Percentiles rank a stretch among this genome's conserved stretches.
Evolutionary conservation across 2,113 vertebrate genomes (phyloP).

Genomic region (Amblyornis subalaris): DNA sequence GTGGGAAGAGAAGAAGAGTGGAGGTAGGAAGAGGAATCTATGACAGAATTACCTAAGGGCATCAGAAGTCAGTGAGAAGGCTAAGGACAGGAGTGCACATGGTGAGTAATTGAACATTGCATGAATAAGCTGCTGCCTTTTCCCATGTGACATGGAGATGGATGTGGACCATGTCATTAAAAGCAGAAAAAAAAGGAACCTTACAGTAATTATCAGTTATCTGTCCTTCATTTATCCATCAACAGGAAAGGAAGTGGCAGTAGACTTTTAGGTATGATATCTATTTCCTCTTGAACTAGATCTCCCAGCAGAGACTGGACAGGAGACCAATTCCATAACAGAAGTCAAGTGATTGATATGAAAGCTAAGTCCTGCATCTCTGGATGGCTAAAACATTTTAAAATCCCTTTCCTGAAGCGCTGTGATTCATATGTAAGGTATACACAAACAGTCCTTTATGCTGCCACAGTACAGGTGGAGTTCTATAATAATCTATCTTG

Average conservation of each 20-base stretch:
- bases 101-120: not conserved
- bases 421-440: not conserved
- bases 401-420: not conserved
- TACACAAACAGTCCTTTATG: not conserved
- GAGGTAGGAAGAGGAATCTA: not conserved
- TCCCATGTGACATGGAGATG: not conserved
- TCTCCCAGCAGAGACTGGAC: not conserved
- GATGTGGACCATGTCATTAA: not conserved
- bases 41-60: not conserved
- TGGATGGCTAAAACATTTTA: not conserved
- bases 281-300: not conserved
- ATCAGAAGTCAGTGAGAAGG: not conserved
- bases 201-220: not conserved
- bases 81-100: not conserved
- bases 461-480: not conserved
- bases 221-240: not conserved
- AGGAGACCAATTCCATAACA: not conserved
- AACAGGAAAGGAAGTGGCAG: not conserved
- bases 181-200: not conserved
- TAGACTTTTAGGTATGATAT: not conserved
- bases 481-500: not conserved
- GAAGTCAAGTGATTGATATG: not conserved
- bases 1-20: not conserved
- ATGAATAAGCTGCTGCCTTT: not conserved
- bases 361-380: not conserved